Evolutionary conservation across 2,888 invertebrate species (phyloP).

Genomic region (Deilephila elpenor): DNA sequence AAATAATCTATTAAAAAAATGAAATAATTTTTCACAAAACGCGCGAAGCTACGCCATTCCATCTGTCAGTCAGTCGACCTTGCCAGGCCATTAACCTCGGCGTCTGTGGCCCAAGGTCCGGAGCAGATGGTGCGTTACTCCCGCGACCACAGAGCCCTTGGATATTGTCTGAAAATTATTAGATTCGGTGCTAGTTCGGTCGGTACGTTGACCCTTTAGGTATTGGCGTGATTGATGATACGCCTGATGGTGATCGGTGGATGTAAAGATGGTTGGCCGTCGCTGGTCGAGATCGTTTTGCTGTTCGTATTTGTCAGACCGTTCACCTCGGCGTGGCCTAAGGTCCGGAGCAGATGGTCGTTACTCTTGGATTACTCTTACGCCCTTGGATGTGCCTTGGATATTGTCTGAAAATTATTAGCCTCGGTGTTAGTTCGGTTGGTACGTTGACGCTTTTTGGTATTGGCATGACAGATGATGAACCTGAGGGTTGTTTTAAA

Average conservation of each 20-base stretch:
- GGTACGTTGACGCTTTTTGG: too few species aligned
- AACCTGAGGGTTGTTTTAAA: too few species aligned
- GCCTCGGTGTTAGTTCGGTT: not conserved
- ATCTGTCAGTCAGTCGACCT: slow-evolving; percentile 48
- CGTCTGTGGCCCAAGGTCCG: slow-evolving; percentile 23
- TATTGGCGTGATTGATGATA: too few species aligned
- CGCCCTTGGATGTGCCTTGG: slow-evolving; percentile 30
- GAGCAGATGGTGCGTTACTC: slow-evolving; percentile 39
- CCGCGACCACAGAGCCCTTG: slow-evolving; percentile 41
- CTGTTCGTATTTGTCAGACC: slow-evolving; percentile 46
- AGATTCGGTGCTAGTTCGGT: not conserved
- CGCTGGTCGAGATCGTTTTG: too few species aligned
- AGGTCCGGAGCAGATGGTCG: slow-evolving; percentile 30
- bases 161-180: not conserved
- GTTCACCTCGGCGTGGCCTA: slow-evolving; percentile 47
- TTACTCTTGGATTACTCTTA: slow-evolving; percentile 42
- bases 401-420: not conserved
- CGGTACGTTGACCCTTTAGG: too few species aligned
- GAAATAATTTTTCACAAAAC: not conserved
- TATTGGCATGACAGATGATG: too few species aligned
- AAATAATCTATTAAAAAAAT: too few species aligned
- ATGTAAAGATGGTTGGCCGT: too few species aligned
- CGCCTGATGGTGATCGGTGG: too few species aligned
- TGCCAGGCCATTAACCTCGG: slow-evolving; percentile 55
- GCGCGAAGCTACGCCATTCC: slow-evolving; percentile 32